A percentile compares a stretch with the other conserved stretches of the same genome.
These are phyloP conservation scores for Hemaris fuciformis DNA, from an alignment of 2,888 invertebrate species.

Conservation along the genomic window DNA sequence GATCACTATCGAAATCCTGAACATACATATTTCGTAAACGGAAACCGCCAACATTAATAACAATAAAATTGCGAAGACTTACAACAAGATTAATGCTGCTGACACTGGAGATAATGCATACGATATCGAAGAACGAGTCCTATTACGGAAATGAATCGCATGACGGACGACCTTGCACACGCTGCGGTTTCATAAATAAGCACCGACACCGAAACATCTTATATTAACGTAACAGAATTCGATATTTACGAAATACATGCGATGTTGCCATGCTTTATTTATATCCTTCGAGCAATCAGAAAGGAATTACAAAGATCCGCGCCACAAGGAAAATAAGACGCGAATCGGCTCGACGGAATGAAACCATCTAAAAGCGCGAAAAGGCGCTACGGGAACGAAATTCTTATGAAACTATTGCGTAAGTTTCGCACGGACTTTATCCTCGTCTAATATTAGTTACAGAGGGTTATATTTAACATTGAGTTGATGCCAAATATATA, in stretches of 20 bases:
- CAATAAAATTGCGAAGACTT: not conserved
- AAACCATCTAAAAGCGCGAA: not conserved
- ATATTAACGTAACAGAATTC: not conserved
- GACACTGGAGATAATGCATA: slow-evolving; percentile 28
- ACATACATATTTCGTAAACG: not conserved
- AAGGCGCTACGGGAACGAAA: not conserved
- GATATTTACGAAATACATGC: not conserved
- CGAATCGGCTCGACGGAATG: not conserved
- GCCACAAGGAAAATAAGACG: not conserved
- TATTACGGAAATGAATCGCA: slow-evolving; percentile 62
- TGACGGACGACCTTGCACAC: slow-evolving; percentile 57
- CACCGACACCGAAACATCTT: not conserved
- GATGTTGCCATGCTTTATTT: not conserved
- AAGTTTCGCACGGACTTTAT: not conserved
- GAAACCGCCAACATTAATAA: not conserved
- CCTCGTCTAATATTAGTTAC: not conserved
- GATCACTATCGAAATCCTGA: slow-evolving; percentile 5
- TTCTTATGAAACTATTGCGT: not conserved
- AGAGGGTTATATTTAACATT: not conserved
- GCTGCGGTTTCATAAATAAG: slow-evolving; percentile 37
- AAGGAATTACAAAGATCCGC: not conserved
- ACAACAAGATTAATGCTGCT: not conserved
- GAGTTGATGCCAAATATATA: not conserved
- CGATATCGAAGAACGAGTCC: slow-evolving; percentile 43
- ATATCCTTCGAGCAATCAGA: not conserved